A percentile compares a stretch with the other conserved stretches of the same genome.
Evolutionary conservation across 1,140 invertebrate genomes (phyloP).

Genomic region (Ruditapes philippinarum): DNA sequence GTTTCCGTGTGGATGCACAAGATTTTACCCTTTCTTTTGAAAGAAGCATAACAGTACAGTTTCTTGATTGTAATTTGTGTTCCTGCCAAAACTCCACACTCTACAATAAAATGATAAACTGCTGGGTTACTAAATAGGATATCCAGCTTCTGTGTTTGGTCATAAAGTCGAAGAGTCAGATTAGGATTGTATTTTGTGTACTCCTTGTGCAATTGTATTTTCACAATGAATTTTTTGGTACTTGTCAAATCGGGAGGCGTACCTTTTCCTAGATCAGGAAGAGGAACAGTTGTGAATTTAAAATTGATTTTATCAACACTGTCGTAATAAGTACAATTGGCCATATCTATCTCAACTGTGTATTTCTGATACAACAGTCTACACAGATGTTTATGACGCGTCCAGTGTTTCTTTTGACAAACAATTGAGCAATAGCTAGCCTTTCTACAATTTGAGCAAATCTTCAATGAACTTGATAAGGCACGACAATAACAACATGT

Average conservation of each 20-base stretch:
- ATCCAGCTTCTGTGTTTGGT: not conserved
- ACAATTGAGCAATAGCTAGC: constrained; percentile 57
- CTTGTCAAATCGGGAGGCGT: not conserved
- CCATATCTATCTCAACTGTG: not conserved
- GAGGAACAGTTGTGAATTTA: not conserved
- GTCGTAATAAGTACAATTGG: not conserved
- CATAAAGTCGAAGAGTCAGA: not conserved
- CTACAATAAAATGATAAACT: not conserved
- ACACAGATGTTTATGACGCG: constrained; percentile 49
- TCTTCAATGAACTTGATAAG: not conserved
- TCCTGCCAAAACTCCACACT: not conserved
- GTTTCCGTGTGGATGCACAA: not conserved
- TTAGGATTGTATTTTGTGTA: constrained; percentile 2
- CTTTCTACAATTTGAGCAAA: constrained; percentile 35
- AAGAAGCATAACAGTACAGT: not conserved
- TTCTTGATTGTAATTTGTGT: not conserved
- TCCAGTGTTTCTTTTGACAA: constrained; percentile 54
- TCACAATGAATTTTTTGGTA: constrained; percentile 46
- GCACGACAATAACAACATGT: constrained; percentile 29
- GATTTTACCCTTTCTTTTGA: not conserved
- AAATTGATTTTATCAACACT: not conserved
- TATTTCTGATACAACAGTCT: constrained; percentile 1
- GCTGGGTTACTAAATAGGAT: not conserved
- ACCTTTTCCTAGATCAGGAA: not conserved
- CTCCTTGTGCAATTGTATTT: constrained; percentile 27